These are phyloP conservation scores for Enteromius afrohamiltoni DNA, from an alignment of 2,797 vertebrate species.

Conservation along the genomic window DNA sequence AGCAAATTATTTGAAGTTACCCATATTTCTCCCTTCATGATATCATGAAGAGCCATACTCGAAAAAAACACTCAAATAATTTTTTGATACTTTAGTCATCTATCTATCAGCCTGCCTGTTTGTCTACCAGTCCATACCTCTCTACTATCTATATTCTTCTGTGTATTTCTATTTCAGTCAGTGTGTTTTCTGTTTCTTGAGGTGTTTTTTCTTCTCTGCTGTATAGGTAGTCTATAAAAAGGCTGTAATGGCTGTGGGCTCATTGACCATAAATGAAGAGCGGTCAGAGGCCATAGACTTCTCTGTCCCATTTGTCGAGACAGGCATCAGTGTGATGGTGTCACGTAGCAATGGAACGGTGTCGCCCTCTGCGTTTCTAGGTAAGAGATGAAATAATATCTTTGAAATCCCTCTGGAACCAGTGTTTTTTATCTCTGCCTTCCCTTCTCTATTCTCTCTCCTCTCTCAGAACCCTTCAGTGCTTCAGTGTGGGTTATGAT, in stretches of 20 bases:
- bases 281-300: constrained; percentile 97
- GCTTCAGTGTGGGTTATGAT: constrained; percentile 99
- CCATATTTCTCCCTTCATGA: too few relatives aligned
- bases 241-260: constrained; percentile 95
- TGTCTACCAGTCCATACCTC: neutral
- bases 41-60: too few relatives aligned
- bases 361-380: constrained; percentile 95
- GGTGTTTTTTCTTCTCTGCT: neutral
- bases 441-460: constrained; percentile 47
- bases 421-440: constrained; percentile 4
- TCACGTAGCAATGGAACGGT: constrained; percentile 98
- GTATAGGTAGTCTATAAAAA: constrained; percentile 92
- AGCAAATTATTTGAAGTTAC: too few relatives aligned
- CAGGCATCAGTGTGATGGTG: constrained; percentile 98
- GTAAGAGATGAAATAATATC: constrained; percentile 71
- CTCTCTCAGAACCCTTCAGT: constrained; percentile 91
- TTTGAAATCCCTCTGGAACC: constrained; percentile 29
- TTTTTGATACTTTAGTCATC: too few relatives aligned
- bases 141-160: neutral
- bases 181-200: constrained; percentile 3
- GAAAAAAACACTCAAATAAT: too few relatives aligned
- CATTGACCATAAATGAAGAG: constrained; percentile 96
- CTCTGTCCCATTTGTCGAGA: constrained; percentile 97
- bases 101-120: neutral
- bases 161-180: neutral